Conservation (phyloP, 2,888 invertebrate genomes). For the Drosophila austrosaltans region DNA sequence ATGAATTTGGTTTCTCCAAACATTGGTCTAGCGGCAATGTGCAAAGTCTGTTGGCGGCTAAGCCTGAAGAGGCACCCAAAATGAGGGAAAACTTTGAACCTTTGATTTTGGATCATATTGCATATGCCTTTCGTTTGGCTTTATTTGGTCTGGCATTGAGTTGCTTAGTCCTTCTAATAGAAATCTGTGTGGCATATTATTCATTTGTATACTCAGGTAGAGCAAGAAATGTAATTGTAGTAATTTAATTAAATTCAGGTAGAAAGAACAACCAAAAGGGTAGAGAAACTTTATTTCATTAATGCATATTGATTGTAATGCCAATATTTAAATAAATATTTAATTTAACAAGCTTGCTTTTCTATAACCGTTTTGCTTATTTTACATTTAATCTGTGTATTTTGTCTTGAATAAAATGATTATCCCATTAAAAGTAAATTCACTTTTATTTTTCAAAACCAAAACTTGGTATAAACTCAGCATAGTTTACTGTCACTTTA, state of each 20-base stretch:
- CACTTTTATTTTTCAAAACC: neutral
- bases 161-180: neutral
- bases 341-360: too few species aligned
- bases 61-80: neutral
- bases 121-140: neutral
- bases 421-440: conserved; percentile 3
- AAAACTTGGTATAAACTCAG: neutral
- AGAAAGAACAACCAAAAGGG: too few species aligned
- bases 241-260: neutral
- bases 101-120: conserved; percentile 5
- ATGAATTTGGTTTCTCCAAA: conserved; percentile 1
- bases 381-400: too few species aligned
- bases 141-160: neutral
- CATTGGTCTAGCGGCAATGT: neutral
- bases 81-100: conserved; percentile 5
- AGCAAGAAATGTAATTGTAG: neutral
- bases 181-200: conserved; percentile 14
- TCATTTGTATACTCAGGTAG: neutral
- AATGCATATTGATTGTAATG: too few species aligned
- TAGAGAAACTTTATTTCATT: too few species aligned
- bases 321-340: too few species aligned
- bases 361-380: too few species aligned
- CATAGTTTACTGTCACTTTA: neutral
- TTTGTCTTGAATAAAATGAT: neutral
- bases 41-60: neutral